Percentiles rank a stretch among this genome's conserved stretches.
phyloP scores from a whole-genome alignment of 1,140 invertebrate species.

The Formica exsecta region DNA sequence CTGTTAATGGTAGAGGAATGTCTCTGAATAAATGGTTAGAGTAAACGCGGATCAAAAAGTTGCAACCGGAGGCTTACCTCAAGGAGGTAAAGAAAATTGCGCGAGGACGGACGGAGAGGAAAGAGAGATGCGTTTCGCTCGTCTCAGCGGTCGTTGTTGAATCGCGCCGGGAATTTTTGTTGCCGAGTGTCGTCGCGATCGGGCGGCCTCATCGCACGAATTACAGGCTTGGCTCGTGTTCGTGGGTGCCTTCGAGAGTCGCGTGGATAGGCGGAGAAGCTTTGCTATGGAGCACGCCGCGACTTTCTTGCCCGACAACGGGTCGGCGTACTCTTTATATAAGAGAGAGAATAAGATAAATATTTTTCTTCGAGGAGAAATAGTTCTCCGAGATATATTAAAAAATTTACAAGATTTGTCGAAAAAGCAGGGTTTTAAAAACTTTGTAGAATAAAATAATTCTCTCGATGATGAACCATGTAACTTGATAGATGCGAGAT shows the following conservation, averaged over 20 bases:
- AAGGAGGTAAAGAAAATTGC: constrained; percentile 40
- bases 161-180: constrained; percentile 74
- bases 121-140: constrained; percentile 61
- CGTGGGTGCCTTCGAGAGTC: constrained; percentile 80
- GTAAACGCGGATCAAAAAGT: constrained; percentile 39
- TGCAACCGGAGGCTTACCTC: not conserved
- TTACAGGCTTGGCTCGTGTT: constrained; percentile 81
- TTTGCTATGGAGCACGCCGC: constrained; percentile 53
- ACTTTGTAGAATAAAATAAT: not conserved
- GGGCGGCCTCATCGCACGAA: constrained; percentile 83
- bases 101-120: constrained; percentile 31
- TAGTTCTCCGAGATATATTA: not conserved
- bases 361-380: not conserved
- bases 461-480: not conserved
- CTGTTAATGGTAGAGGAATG: not conserved
- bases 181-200: constrained; percentile 82
- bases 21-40: constrained; percentile 21
- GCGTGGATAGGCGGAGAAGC: constrained; percentile 83
- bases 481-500: not conserved
- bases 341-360: not conserved
- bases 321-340: not conserved
- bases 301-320: constrained; percentile 48
- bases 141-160: constrained; percentile 69
- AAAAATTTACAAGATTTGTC: not conserved
- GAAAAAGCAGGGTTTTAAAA: not conserved